Evolutionary conservation across 2,113 vertebrate genomes (phyloP).

Genomic region (Vulpes ferrilata): DNA sequence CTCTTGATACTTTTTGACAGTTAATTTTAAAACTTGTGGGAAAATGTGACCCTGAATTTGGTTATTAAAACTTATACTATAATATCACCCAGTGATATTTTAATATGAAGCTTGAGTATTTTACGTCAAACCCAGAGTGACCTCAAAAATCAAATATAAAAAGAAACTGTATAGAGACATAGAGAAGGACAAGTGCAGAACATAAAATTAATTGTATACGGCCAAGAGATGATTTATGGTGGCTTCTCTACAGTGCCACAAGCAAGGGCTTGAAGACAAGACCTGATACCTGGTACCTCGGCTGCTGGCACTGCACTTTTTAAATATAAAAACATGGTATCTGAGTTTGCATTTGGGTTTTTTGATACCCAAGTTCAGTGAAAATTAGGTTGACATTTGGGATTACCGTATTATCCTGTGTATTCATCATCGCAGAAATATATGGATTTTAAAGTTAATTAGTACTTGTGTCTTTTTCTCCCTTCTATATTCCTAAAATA

Average conservation of each 20-base stretch:
- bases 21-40: conserved; percentile 73
- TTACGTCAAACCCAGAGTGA: conserved; percentile 73
- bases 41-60: conserved; percentile 76
- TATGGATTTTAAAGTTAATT: conserved; percentile 62
- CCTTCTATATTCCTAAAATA: not conserved
- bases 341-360: conserved; percentile 41
- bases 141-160: conserved; percentile 79
- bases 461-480: conserved; percentile 58
- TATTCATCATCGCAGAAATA: conserved; percentile 54
- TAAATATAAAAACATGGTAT: not conserved
- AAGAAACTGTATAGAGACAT: conserved; percentile 68
- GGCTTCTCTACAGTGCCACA: not conserved
- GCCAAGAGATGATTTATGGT: conserved; percentile 77
- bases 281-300: not conserved
- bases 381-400: conserved; percentile 74
- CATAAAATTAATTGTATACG: conserved; percentile 79
- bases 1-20: conserved; percentile 68
- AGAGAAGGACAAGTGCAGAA: conserved; percentile 42
- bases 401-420: conserved; percentile 21
- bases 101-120: conserved; percentile 76
- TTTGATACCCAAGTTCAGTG: conserved; percentile 60
- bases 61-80: conserved; percentile 68
- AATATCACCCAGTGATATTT: conserved; percentile 73
- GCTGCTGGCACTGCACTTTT: not conserved
- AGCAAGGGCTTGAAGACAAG: conserved; percentile 37